Conservation (phyloP, 2,888 invertebrate species). For the Pseudanteris insignis region DNA sequence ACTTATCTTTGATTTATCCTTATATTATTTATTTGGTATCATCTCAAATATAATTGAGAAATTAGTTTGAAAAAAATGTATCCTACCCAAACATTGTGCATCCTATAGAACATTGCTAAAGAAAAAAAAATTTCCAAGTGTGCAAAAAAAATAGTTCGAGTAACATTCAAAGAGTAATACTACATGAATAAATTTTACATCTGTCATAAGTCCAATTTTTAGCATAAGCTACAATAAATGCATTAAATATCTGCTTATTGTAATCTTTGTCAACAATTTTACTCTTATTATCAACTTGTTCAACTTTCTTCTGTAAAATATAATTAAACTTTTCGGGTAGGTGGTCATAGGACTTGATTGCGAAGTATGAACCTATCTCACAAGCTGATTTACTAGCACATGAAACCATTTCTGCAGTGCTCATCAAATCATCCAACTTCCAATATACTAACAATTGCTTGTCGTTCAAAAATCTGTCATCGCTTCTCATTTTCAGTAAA, state of each 20-base stretch:
- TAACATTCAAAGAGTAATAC: constrained; percentile 30
- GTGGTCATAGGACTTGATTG: constrained; percentile 4
- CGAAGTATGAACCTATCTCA: constrained; percentile 47
- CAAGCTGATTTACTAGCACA: constrained; percentile 50
- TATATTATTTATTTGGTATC: too few relatives aligned
- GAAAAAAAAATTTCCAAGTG: too few relatives aligned
- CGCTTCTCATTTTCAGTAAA: constrained; percentile 30
- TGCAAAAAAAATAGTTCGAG: too few relatives aligned
- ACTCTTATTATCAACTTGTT: constrained; percentile 9
- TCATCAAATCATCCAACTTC: constrained; percentile 24
- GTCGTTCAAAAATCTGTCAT: constrained; percentile 19
- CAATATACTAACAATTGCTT: constrained; percentile 14
- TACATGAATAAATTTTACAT: constrained; percentile 37
- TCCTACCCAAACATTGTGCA: too few relatives aligned
- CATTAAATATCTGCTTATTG: constrained; percentile 25
- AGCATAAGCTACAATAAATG: constrained; percentile 46
- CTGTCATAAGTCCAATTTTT: constrained; percentile 46
- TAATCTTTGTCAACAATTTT: constrained; percentile 3
- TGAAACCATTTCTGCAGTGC: constrained; percentile 24
- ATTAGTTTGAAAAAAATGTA: too few relatives aligned
- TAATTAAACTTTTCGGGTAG: constrained; percentile 41
- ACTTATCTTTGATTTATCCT: too few relatives aligned
- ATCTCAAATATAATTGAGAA: too few relatives aligned
- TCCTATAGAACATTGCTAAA: too few relatives aligned
- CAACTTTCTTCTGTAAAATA: constrained; percentile 30